Percentiles rank a stretch among this genome's conserved stretches.
phyloP scores from a whole-genome alignment of 2,888 invertebrate genomes.

The Macroteleia sp. region DNA sequence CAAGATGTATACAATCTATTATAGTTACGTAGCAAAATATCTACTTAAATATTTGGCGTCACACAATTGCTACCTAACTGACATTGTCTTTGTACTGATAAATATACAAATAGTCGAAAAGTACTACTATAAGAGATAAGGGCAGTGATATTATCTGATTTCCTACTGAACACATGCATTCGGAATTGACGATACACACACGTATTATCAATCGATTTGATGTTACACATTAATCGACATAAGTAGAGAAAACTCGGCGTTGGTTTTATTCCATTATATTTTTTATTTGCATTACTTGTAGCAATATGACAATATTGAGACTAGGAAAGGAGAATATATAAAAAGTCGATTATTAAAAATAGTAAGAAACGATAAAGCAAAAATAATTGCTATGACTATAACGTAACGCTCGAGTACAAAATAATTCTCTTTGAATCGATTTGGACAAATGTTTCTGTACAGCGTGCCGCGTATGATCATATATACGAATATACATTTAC shows the following conservation, averaged over 20 bases:
- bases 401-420: conserved; percentile 44
- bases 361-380: conserved; percentile 44
- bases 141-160: conserved; percentile 81
- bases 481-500: conserved; percentile 36
- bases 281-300: conserved; percentile 5
- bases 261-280: background rate
- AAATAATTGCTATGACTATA: conserved; percentile 23
- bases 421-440: conserved; percentile 51
- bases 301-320: conserved; percentile 42
- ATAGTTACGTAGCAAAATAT: conserved; percentile 83
- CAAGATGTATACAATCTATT: conserved; percentile 55
- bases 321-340: conserved; percentile 38
- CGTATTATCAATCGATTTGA: conserved; percentile 38
- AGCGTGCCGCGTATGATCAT: conserved; percentile 1
- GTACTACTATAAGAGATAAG: conserved; percentile 30
- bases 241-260: conserved; percentile 18
- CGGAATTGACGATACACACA: conserved; percentile 70
- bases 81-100: conserved; percentile 73
- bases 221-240: conserved; percentile 14
- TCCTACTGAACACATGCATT: conserved; percentile 70
- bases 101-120: conserved; percentile 77
- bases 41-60: conserved; percentile 83
- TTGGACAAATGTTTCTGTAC: background rate
- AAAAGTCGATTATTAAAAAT: conserved; percentile 36
- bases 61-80: conserved; percentile 79